Conservation (phyloP, 2,888 invertebrate species). For the Sinohyriopsis cumingii region DNA sequence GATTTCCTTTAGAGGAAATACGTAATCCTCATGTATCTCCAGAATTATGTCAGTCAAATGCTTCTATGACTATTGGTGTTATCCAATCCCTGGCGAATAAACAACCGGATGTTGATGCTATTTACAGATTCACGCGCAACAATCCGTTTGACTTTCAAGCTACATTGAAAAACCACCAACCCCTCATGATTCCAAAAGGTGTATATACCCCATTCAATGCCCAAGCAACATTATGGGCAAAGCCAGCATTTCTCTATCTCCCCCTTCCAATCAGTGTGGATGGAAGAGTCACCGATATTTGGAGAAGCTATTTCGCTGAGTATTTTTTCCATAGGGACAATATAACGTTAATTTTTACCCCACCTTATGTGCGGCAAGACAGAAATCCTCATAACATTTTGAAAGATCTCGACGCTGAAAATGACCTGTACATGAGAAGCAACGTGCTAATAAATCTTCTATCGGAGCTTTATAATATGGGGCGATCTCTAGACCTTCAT, state of each 20-base stretch:
- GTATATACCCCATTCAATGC: slow-evolving; percentile 22
- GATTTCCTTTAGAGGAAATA: slow-evolving; percentile 16
- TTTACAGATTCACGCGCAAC: slow-evolving; percentile 16
- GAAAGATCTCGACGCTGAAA: slow-evolving; percentile 6
- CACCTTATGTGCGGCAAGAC: slow-evolving; percentile 19
- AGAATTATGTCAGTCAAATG: no score
- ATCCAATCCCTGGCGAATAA: slow-evolving; percentile 19
- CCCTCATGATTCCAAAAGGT: slow-evolving; percentile 8
- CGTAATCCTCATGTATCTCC: not conserved
- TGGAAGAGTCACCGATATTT: slow-evolving; percentile 20
- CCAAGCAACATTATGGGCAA: slow-evolving; percentile 18
- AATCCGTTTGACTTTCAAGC: slow-evolving; percentile 17
- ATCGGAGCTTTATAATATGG: no score
- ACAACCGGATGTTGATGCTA: slow-evolving; percentile 26
- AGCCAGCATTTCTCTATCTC: slow-evolving; percentile 11
- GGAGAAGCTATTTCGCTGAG: slow-evolving; percentile 23
- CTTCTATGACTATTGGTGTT: slow-evolving; percentile 5
- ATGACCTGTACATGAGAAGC: slow-evolving; percentile 5
- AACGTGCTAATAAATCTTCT: no score
- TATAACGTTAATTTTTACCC: slow-evolving; percentile 6
- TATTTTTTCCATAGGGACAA: slow-evolving; percentile 12
- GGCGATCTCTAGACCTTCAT: no score
- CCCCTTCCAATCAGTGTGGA: slow-evolving; percentile 14
- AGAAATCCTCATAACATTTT: slow-evolving; percentile 16
- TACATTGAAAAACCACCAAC: not conserved